phyloP scores from a whole-genome alignment of 2,113 vertebrate species.

The Muntiacus muntjak region DNA sequence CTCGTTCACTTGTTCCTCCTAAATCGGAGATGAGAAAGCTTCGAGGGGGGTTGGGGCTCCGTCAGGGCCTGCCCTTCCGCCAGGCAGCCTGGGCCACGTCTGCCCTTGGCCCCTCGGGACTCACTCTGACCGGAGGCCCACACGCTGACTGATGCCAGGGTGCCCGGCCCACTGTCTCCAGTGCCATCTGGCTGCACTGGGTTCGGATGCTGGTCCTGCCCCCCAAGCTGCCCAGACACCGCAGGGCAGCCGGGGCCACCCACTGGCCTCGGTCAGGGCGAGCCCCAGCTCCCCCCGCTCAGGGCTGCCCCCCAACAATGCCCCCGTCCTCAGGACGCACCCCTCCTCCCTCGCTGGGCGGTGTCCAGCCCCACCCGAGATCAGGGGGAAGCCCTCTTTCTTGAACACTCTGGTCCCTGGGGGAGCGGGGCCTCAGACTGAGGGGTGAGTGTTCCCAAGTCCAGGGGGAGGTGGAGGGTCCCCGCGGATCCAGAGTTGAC shows the following conservation, averaged over 20 bases:
- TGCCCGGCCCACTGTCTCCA: background rate
- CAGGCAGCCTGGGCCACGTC: background rate
- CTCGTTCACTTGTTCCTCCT: background rate
- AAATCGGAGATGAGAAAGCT: background rate
- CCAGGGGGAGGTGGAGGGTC: fast-evolving
- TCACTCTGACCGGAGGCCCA: background rate
- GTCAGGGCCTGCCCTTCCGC: background rate
- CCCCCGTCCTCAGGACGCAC: fast-evolving
- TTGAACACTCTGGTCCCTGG: background rate
- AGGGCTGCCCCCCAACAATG: fast-evolving
- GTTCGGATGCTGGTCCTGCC: too few relatives aligned
- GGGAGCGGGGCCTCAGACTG: too few relatives aligned
- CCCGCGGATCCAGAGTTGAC: fast-evolving
- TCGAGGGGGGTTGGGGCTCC: fast-evolving
- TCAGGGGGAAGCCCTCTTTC: too few relatives aligned
- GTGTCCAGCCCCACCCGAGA: background rate
- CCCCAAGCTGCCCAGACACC: background rate
- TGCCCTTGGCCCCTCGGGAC: background rate
- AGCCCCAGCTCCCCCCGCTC: fast-evolving
- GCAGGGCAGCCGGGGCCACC: fast-evolving
- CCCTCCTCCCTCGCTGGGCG: fast-evolving
- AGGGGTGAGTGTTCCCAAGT: background rate
- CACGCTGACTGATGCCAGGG: background rate
- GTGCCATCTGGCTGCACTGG: fast-evolving
- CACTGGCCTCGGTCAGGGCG: fast-evolving